Percentiles rank a stretch among this genome's conserved stretches.
phyloP scores from a whole-genome alignment of 2,797 vertebrate genomes.

The Cynodonichthys magdalenae region DNA sequence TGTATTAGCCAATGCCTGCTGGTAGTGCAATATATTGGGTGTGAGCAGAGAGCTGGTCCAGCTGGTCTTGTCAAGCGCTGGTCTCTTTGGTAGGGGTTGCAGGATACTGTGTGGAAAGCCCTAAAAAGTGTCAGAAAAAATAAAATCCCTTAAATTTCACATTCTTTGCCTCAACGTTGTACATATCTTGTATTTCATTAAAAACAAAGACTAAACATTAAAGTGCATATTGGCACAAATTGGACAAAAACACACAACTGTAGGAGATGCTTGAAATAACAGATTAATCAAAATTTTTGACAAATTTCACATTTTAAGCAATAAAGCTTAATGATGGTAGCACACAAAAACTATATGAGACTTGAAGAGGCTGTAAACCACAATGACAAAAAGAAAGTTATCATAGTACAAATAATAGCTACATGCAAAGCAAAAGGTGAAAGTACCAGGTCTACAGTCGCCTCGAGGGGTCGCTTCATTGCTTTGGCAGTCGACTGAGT shows the following conservation, averaged over 20 bases:
- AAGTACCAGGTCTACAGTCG: conserved; percentile 94
- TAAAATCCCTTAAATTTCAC: conserved; percentile 6
- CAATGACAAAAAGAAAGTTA: conserved; percentile 79
- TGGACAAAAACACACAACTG: conserved; percentile 41
- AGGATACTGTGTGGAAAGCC: conserved; percentile 90
- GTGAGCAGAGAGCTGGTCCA: conserved; percentile 89
- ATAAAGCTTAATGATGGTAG: conserved; percentile 56
- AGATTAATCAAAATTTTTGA: conserved; percentile 43
- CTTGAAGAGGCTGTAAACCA: conserved; percentile 69
- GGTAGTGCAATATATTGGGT: conserved; percentile 95
- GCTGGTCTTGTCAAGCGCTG: conserved; percentile 93
- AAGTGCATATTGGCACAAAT: conserved; percentile 33
- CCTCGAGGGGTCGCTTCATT: conserved; percentile 99
- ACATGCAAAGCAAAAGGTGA: conserved; percentile 99
- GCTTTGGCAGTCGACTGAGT: conserved; percentile 99
- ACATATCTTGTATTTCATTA: conserved; percentile 29
- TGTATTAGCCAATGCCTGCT: conserved; percentile 92
- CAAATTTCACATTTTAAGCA: conserved; percentile 51
- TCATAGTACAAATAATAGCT: conserved; percentile 88
- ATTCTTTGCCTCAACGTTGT: conserved; percentile 16
- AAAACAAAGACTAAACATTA: conserved; percentile 45
- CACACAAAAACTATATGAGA: conserved; percentile 59
- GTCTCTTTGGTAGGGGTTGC: conserved; percentile 97
- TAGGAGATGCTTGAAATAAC: conserved; percentile 57
- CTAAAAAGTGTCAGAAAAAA: conserved; percentile 74